phyloP scores from a whole-genome alignment of 1,140 invertebrate genomes.

The Calliphora vicina region DNA sequence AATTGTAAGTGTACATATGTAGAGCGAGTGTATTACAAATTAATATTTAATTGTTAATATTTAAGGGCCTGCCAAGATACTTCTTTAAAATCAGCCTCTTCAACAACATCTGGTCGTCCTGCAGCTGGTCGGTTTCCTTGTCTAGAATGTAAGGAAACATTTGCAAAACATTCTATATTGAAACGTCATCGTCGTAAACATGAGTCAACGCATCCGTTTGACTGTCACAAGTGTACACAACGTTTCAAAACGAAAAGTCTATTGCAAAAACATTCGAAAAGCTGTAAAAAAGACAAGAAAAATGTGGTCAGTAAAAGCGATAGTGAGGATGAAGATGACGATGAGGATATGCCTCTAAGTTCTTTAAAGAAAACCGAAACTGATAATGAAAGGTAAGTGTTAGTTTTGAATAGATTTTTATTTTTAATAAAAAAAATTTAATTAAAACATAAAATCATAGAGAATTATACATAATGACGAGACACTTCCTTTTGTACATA shows the following conservation, averaged over 20 bases:
- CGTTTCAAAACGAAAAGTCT: not conserved
- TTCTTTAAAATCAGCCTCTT: not conserved
- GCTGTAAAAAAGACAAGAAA: not conserved
- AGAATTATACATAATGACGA: too few relatives aligned
- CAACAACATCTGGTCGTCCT: not conserved
- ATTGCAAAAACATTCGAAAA: not conserved
- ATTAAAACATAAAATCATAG: too few relatives aligned
- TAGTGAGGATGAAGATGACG: not conserved
- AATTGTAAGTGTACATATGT: not conserved
- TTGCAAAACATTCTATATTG: not conserved
- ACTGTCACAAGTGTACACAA: not conserved
- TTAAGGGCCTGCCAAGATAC: not conserved
- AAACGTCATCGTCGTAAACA: not conserved
- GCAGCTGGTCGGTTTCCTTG: not conserved
- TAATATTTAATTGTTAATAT: not conserved
- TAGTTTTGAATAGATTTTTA: too few relatives aligned
- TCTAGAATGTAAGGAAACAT: not conserved
- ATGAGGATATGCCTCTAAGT: not conserved
- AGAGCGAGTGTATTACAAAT: not conserved
- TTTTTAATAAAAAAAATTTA: too few relatives aligned
- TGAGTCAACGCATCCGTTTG: not conserved
- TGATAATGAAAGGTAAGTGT: not conserved
- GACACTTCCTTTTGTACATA: too few relatives aligned
- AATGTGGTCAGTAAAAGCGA: not conserved
- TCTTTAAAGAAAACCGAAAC: not conserved